Conservation (phyloP, 2,888 invertebrate species). For the Fragum fragum region DNA sequence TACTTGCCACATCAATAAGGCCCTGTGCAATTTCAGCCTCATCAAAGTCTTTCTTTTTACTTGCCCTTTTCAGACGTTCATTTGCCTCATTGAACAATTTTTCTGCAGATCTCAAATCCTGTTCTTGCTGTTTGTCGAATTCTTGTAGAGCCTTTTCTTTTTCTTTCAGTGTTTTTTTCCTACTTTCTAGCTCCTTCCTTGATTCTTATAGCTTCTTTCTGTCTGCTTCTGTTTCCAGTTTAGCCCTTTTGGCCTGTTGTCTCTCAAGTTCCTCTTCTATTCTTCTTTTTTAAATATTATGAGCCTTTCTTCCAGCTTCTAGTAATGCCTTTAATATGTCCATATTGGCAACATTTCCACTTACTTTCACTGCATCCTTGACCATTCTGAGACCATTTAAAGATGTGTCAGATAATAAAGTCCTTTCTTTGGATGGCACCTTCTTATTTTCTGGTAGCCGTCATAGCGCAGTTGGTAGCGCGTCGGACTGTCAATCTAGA, state of each 20-base stretch:
- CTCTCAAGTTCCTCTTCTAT: slow-evolving; percentile 40
- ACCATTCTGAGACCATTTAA: slow-evolving; percentile 48
- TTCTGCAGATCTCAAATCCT: slow-evolving; percentile 35
- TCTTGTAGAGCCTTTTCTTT: slow-evolving; percentile 27
- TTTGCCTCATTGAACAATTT: slow-evolving; percentile 48
- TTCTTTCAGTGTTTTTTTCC: slow-evolving; percentile 25
- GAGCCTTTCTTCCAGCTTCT: slow-evolving; percentile 21
- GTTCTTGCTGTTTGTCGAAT: slow-evolving; percentile 36
- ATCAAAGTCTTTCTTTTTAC: slow-evolving; percentile 52
- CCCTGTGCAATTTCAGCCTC: slow-evolving; percentile 50
- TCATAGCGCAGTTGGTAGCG: too few species aligned
- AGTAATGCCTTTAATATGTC: background rate
- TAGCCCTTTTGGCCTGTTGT: slow-evolving; percentile 34
- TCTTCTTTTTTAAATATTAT: slow-evolving; percentile 37
- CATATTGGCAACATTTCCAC: slow-evolving; percentile 36
- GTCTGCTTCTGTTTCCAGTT: slow-evolving; percentile 25
- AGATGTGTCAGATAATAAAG: slow-evolving; percentile 43
- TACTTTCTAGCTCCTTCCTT: slow-evolving; percentile 30
- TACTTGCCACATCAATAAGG: slow-evolving; percentile 49
- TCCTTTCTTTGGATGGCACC: slow-evolving; percentile 45
- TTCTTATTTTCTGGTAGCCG: slow-evolving; percentile 51
- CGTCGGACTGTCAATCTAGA: too few species aligned
- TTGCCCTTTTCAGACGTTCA: slow-evolving; percentile 34
- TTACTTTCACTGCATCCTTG: slow-evolving; percentile 44
- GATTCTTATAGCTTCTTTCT: slow-evolving; percentile 33